phyloP scores from a whole-genome alignment of 2,888 invertebrate species.

The Campoplex capitator region DNA sequence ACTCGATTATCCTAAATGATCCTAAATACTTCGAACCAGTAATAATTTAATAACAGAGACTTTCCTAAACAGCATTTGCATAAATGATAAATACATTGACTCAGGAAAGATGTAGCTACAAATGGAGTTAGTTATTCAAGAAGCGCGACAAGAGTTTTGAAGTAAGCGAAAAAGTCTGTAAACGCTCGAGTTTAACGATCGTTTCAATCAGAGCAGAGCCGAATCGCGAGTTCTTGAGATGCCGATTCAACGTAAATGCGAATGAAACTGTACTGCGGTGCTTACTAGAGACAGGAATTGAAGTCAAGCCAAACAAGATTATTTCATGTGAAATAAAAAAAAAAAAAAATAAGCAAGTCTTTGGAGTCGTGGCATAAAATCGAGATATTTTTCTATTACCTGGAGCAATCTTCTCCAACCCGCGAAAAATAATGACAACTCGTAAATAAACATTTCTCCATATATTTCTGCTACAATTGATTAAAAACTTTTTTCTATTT shows the following conservation, averaged over 20 bases:
- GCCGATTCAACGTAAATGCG: constrained; percentile 15
- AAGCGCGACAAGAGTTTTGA: background rate
- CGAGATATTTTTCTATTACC: constrained; percentile 38
- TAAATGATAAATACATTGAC: constrained; percentile 12
- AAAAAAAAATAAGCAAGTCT: constrained; percentile 34
- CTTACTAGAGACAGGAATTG: constrained; percentile 18
- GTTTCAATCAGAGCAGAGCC: constrained; percentile 3
- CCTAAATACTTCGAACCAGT: background rate
- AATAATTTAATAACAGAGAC: background rate
- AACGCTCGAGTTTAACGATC: constrained; percentile 29
- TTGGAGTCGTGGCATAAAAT: constrained; percentile 13
- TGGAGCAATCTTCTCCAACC: constrained; percentile 23
- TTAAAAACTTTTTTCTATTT: background rate
- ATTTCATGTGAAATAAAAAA: constrained; percentile 53
- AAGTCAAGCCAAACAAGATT: constrained; percentile 17
- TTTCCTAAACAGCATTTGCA: constrained; percentile 9
- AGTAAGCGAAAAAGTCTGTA: constrained; percentile 7
- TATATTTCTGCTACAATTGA: background rate
- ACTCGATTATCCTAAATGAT: background rate
- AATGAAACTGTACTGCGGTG: constrained; percentile 3
- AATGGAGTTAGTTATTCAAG: constrained; percentile 2
- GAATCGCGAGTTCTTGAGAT: constrained; percentile 9
- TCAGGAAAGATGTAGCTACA: background rate
- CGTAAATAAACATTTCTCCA: background rate
- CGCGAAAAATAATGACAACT: constrained; percentile 10